These are phyloP conservation scores for Paedocypris micromegethes DNA, from an alignment of 2,797 vertebrate genomes.

Conservation along the genomic window DNA sequence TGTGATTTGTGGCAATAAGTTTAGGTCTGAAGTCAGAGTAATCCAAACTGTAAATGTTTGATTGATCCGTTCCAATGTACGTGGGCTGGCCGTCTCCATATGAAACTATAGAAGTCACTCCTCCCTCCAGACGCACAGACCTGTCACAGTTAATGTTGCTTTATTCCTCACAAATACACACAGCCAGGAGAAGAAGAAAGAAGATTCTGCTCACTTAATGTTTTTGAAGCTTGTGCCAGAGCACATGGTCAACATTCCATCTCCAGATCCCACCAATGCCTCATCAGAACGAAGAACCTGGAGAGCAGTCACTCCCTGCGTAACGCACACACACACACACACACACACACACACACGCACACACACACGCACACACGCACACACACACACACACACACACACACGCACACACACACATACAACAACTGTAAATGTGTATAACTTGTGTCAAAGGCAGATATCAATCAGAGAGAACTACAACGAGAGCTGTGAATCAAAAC, in stretches of 20 bases:
- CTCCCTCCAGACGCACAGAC: conserved; percentile 74
- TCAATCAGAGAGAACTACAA: too few species aligned
- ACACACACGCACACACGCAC: too few species aligned
- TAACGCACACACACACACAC: neutral
- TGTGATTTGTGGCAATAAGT: conserved; percentile 76
- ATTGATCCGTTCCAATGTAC: conserved; percentile 75
- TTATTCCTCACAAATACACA: neutral
- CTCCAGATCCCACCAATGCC: conserved; percentile 79
- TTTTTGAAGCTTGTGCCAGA: conserved; percentile 73
- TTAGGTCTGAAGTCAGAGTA: conserved; percentile 75
- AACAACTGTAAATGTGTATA: too few species aligned
- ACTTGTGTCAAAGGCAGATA: too few species aligned
- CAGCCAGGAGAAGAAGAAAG: neutral
- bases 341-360: too few species aligned
- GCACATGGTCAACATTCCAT: conserved; percentile 74
- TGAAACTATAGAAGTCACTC: conserved; percentile 76
- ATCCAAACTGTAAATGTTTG: conserved; percentile 74
- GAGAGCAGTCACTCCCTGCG: conserved; percentile 76
- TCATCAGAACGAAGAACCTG: conserved; percentile 71
- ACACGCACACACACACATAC: too few species aligned
- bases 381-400: too few species aligned
- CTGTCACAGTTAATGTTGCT: conserved; percentile 54
- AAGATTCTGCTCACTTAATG: conserved; percentile 69
- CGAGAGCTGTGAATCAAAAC: too few species aligned
- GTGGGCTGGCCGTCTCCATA: conserved; percentile 76